These are phyloP conservation scores for Chanos chanos DNA, from an alignment of 2,797 vertebrate species.

Conservation along the genomic window DNA sequence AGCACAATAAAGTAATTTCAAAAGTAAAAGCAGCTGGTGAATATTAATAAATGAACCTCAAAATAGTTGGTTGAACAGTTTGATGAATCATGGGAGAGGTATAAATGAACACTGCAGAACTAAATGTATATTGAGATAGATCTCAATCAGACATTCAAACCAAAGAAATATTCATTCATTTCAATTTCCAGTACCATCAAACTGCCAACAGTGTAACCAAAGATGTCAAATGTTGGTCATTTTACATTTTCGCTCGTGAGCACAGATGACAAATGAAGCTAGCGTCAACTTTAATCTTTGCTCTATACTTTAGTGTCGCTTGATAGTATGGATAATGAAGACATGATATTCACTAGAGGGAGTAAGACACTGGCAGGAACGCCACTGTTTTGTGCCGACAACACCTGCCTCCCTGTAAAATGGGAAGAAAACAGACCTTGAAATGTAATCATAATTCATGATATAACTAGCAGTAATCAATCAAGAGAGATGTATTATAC, in stretches of 20 bases:
- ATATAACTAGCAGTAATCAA: conserved; percentile 43
- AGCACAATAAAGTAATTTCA: too few relatives aligned
- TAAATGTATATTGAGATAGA: background rate
- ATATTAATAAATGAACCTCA: background rate
- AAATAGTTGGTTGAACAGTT: conserved; percentile 5
- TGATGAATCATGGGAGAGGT: background rate
- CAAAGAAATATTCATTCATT: background rate
- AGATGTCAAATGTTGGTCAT: too few relatives aligned
- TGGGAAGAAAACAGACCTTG: background rate
- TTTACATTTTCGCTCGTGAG: too few relatives aligned
- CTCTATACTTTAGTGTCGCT: too few relatives aligned
- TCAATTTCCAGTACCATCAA: background rate
- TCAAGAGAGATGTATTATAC: conserved; percentile 37
- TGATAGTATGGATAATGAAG: too few relatives aligned
- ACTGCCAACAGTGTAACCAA: background rate
- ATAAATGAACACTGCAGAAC: background rate
- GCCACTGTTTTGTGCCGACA: too few relatives aligned
- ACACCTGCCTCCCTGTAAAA: too few relatives aligned
- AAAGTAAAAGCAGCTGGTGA: too few relatives aligned
- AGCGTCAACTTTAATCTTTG: too few relatives aligned
- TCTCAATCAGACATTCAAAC: background rate
- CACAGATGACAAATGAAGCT: too few relatives aligned
- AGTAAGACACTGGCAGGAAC: too few relatives aligned
- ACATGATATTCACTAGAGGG: too few relatives aligned
- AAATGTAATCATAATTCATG: conserved; percentile 39